Evolutionary conservation across 2,113 vertebrate genomes (phyloP).

Genomic region (Herpetotheres cachinnans): DNA sequence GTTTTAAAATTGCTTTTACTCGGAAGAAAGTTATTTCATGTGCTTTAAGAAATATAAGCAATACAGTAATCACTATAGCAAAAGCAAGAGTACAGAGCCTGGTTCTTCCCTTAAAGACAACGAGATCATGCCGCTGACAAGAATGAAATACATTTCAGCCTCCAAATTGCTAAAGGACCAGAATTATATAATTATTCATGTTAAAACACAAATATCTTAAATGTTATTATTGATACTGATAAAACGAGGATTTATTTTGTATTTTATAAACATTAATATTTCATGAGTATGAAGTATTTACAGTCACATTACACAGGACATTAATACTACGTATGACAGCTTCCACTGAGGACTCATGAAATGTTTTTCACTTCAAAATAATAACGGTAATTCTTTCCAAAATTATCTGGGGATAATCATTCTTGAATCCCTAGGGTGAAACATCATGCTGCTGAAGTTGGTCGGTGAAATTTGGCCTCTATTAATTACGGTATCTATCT

Average conservation of each 20-base stretch:
- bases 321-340: neutral
- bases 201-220: conserved; percentile 7
- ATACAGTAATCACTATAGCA: neutral
- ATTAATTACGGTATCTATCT: neutral
- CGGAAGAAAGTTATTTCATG: neutral
- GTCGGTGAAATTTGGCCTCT: neutral
- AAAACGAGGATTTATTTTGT: conserved; percentile 3
- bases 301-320: neutral
- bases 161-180: neutral
- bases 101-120: neutral
- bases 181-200: neutral
- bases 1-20: neutral
- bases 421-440: neutral
- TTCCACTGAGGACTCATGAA: neutral
- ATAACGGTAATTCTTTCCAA: neutral
- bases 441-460: neutral
- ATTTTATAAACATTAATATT: conserved; percentile 22
- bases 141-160: neutral
- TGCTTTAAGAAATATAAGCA: neutral
- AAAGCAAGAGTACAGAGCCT: neutral
- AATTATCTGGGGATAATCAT: neutral
- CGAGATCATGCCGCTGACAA: neutral
- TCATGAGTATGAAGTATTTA: neutral
- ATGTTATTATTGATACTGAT: neutral
- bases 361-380: conserved; percentile 12